A percentile compares a stretch with the other conserved stretches of the same genome.
phyloP scores from a whole-genome alignment of 2,888 invertebrate genomes.

The Celastrina argiolus region DNA sequence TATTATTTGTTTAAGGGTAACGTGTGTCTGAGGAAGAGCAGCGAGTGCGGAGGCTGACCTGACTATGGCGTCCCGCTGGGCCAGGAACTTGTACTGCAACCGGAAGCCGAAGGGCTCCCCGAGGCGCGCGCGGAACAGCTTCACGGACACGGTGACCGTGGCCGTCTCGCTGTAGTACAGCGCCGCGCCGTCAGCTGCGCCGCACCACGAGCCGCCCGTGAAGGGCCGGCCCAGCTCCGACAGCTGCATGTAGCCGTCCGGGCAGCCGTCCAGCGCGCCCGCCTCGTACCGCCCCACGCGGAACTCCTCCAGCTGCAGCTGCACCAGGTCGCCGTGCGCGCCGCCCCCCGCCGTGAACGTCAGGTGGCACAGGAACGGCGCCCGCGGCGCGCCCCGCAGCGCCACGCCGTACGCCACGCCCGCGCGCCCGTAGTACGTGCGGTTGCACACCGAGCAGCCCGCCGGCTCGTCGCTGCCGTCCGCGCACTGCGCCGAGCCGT shows the following conservation, averaged over 20 bases:
- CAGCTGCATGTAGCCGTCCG: slow-evolving; percentile 92
- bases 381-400: slow-evolving; percentile 85
- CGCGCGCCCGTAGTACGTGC: slow-evolving; percentile 93
- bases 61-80: slow-evolving; percentile 87
- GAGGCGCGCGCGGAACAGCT: slow-evolving; percentile 84
- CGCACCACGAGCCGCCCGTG: slow-evolving; percentile 95
- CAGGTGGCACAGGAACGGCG: slow-evolving; percentile 92
- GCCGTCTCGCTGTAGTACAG: slow-evolving; percentile 94
- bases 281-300: slow-evolving; percentile 89
- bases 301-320: slow-evolving; percentile 93
- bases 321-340: slow-evolving; percentile 92
- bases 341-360: slow-evolving; percentile 95
- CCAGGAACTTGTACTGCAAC: slow-evolving; percentile 88
- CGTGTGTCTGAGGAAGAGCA: too few relatives aligned
- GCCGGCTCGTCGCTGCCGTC: slow-evolving; percentile 91
- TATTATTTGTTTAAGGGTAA: too few relatives aligned
- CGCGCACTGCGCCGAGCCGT: slow-evolving; percentile 89
- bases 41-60: slow-evolving; percentile 56
- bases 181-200: slow-evolving; percentile 86
- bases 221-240: slow-evolving; percentile 91
- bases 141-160: slow-evolving; percentile 91
- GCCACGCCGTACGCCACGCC: slow-evolving; percentile 89
- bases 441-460: slow-evolving; percentile 90
- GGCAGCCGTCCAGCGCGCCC: slow-evolving; percentile 85
- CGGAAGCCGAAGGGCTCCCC: slow-evolving; percentile 88